A percentile compares a stretch with the other conserved stretches of the same genome.
These are phyloP conservation scores for Hyles euphorbiae DNA, from an alignment of 1,140 invertebrate genomes.

Conservation along the genomic window DNA sequence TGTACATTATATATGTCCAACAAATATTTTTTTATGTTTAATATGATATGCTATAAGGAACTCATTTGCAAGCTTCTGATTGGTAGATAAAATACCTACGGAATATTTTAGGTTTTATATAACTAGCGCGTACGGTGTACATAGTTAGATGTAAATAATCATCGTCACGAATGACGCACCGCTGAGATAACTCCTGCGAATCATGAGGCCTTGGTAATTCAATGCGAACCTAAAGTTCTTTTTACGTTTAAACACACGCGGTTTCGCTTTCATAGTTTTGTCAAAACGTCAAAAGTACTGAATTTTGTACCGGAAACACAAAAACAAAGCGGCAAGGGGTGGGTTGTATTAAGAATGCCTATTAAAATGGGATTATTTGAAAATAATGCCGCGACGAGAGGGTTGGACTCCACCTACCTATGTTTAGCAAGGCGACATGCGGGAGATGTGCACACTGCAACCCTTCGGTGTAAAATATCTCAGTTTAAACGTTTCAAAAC, in stretches of 20 bases:
- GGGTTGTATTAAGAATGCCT: slow-evolving; percentile 39
- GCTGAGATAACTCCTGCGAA: slow-evolving; percentile 29
- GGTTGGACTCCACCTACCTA: slow-evolving; percentile 31
- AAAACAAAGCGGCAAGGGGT: slow-evolving; percentile 50
- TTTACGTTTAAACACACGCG: slow-evolving; percentile 18
- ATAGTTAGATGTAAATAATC: slow-evolving; percentile 6
- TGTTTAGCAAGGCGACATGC: slow-evolving; percentile 55
- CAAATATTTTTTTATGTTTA: slow-evolving; percentile 7
- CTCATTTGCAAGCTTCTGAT: background rate
- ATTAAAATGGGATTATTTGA: slow-evolving; percentile 50
- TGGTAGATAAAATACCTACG: slow-evolving; percentile 7
- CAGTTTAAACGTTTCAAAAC: slow-evolving; percentile 59
- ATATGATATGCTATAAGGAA: slow-evolving; percentile 1
- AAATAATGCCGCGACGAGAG: slow-evolving; percentile 40
- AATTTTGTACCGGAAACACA: slow-evolving; percentile 43
- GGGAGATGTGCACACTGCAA: slow-evolving; percentile 34
- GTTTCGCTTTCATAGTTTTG: slow-evolving; percentile 29
- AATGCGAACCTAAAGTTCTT: slow-evolving; percentile 44
- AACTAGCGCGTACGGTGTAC: slow-evolving; percentile 7
- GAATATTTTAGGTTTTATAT: slow-evolving; percentile 2
- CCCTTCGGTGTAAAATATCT: slow-evolving; percentile 66
- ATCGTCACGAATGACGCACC: slow-evolving; percentile 13
- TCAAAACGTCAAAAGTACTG: slow-evolving; percentile 41
- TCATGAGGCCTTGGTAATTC: slow-evolving; percentile 43
- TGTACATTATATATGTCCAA: slow-evolving; percentile 24